phyloP scores from a whole-genome alignment of 2,113 vertebrate species.

The Neotoma lepida region DNA sequence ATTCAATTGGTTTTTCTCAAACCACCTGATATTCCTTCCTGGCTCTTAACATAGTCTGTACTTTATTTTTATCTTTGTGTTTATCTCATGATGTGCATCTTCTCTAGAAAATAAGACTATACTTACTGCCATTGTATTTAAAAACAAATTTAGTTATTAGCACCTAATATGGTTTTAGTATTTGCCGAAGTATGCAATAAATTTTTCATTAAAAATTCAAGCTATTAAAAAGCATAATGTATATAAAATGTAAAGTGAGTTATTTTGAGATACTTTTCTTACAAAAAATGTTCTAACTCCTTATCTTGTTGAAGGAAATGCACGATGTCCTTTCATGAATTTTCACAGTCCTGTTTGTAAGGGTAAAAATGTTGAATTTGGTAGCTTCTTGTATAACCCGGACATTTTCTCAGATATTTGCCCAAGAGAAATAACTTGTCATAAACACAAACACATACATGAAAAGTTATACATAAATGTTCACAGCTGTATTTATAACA shows the following conservation, averaged over 20 bases:
- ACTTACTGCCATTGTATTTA: background rate
- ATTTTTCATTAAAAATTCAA: background rate
- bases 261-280: background rate
- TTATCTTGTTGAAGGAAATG: conserved; percentile 55
- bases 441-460: conserved; percentile 37
- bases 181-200: background rate
- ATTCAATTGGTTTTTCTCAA: background rate
- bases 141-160: background rate
- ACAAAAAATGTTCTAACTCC: conserved; percentile 21
- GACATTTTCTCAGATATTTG: conserved; percentile 48
- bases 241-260: background rate
- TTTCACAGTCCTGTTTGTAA: conserved; percentile 43
- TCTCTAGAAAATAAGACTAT: background rate
- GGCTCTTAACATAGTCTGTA: background rate
- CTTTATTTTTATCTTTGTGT: background rate
- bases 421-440: background rate
- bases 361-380: conserved; percentile 43
- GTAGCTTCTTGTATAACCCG: conserved; percentile 23
- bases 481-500: background rate
- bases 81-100: background rate
- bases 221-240: conserved; percentile 6
- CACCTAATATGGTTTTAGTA: background rate
- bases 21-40: background rate
- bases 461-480: background rate
- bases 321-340: conserved; percentile 22